These are phyloP conservation scores for Oxytorus armatus DNA, from an alignment of 2,888 invertebrate genomes.

Conservation along the genomic window DNA sequence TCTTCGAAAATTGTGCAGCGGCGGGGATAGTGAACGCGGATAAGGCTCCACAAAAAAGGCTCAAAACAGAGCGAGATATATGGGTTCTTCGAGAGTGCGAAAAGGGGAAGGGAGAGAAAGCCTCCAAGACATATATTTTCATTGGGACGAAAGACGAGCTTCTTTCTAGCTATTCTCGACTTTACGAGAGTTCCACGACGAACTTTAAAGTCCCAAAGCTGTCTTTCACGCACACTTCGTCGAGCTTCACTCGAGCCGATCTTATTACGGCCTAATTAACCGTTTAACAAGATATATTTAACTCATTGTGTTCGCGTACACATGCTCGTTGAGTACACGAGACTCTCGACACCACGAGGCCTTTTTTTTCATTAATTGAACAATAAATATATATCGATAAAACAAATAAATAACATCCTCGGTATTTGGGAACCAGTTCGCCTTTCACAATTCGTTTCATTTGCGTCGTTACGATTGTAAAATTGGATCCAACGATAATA, in stretches of 20 bases:
- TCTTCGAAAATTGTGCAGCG: conserved; percentile 28
- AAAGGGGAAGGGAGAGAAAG: background rate
- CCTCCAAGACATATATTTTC: background rate
- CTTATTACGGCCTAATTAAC: conserved; percentile 81
- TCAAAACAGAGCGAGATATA: conserved; percentile 2
- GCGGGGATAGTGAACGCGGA: background rate
- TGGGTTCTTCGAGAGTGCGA: conserved; percentile 7
- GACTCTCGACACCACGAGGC: conserved; percentile 44
- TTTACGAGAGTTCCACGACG: conserved; percentile 71
- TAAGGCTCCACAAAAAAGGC: background rate
- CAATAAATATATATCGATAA: background rate
- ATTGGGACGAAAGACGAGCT: conserved; percentile 24
- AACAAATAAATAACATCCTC: conserved; percentile 47
- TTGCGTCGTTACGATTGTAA: background rate
- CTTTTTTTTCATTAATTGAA: conserved; percentile 25
- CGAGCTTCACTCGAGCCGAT: conserved; percentile 76
- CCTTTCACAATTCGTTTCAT: conserved; percentile 22
- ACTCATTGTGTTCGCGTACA: conserved; percentile 71
- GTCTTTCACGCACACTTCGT: conserved; percentile 23
- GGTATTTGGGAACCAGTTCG: conserved; percentile 41
- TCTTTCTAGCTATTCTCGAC: conserved; percentile 57
- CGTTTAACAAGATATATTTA: conserved; percentile 82
- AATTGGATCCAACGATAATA: conserved; percentile 24
- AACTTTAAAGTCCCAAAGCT: conserved; percentile 10
- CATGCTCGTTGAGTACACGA: conserved; percentile 33